Evolutionary conservation across 1,140 invertebrate genomes (phyloP), one percentile per base, ranked within the genome.

Genomic region (Drosophila subpulchrella): DNA sequence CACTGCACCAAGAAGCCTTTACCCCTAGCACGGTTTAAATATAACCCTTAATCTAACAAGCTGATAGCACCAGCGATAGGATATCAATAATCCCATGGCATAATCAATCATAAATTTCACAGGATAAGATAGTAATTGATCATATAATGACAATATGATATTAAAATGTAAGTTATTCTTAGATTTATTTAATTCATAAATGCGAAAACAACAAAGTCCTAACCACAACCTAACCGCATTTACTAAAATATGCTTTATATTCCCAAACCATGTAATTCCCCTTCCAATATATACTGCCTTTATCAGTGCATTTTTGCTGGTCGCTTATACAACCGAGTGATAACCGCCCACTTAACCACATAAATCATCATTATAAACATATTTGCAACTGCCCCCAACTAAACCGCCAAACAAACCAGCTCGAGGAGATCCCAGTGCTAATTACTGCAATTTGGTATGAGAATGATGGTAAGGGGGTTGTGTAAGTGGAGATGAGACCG

Each of bases 381-480:
- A 67, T 70, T 77, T 68, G 61, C 50, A 48, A 62, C 53, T 53
- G 48, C 59, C 48, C 54, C 39, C 30, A 30, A 53, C 50, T 32
- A 61, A 68, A 57, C 65, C 59, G 59, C 57, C 44, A 53, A 50
- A 44, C 63, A 53, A 47, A 57, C 67, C 36, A 54, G 46, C 32
- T 54, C n/a, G 13, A 15, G 24, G 34, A 20, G 20, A 38, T 8
- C 47, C 17, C 63, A 54, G 53, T 67, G 78, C 79, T 85, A 85
- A 85, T 85, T 85, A 78, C 75, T 50, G 42, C 54, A 65, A 82
- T 88, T 88, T 85, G 42, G 75, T 47, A 17, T 12, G 34, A n/a
- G 42, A 24, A 32, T 27, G 32, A 32, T 27, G 10, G 53, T 3
- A 24, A 38, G 24, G n/a, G 15, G 42, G 27, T 32, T 50, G 30